These are phyloP conservation scores for Oncorhynchus tshawytscha DNA, from an alignment of 2,113 vertebrate genomes.

Conservation along the genomic window DNA sequence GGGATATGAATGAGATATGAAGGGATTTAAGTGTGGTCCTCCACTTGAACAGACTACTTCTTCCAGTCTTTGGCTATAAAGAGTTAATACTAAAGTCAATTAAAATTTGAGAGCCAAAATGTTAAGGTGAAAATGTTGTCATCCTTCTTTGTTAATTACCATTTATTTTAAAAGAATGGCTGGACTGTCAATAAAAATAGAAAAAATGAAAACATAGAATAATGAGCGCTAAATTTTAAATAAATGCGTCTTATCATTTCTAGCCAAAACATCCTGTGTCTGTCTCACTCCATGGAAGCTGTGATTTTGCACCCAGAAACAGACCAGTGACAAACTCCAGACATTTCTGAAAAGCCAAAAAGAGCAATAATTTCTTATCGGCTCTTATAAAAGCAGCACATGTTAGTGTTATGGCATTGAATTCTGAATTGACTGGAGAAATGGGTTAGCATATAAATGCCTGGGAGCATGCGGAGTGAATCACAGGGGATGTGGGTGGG, in stretches of 20 bases:
- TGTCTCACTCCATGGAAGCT: conserved; percentile 49
- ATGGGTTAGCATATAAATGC: conserved; percentile 67
- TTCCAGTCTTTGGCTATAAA: too few species aligned
- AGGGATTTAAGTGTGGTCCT: neutral
- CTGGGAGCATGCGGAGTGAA: conserved; percentile 21
- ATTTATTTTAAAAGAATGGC: conserved; percentile 14
- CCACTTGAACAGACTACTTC: neutral
- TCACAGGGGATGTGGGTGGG: conserved; percentile 14
- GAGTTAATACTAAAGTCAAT: neutral
- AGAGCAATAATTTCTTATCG: conserved; percentile 46
- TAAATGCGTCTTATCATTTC: conserved; percentile 47
- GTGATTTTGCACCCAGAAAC: conserved; percentile 50
- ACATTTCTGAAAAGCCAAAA: conserved; percentile 2
- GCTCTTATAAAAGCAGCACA: conserved; percentile 57
- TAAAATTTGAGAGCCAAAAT: neutral
- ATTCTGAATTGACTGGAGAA: conserved; percentile 38
- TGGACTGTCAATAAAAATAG: conserved; percentile 43
- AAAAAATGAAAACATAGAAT: conserved; percentile 44
- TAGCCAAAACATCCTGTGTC: conserved; percentile 45
- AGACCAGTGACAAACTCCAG: conserved; percentile 39
- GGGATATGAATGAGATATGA: neutral
- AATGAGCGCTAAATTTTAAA: conserved; percentile 34
- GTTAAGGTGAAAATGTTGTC: neutral
- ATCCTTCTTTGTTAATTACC: conserved; percentile 11
- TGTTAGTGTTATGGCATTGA: conserved; percentile 48